phyloP scores from a whole-genome alignment of 2,888 invertebrate species.

The Drosophila kokeensis region DNA sequence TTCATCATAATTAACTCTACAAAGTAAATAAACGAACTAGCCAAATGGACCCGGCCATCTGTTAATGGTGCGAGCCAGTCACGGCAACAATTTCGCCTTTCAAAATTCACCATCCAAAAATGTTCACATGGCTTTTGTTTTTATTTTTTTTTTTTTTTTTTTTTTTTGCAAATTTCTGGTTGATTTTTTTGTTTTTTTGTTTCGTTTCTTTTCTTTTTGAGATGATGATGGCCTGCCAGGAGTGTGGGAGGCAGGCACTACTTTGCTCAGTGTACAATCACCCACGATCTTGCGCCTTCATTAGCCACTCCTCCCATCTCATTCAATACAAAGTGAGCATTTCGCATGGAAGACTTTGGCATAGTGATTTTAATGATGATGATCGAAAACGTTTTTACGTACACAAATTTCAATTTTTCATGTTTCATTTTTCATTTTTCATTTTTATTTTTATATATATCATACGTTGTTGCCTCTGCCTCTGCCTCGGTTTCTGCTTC shows the following conservation, averaged over 20 bases:
- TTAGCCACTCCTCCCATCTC: conserved; percentile 31
- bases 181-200: conserved; percentile 1
- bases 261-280: conserved; percentile 54
- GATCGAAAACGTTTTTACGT: conserved; percentile 50
- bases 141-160: conserved; percentile 19
- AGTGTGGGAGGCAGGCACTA: conserved; percentile 18
- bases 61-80: conserved; percentile 52
- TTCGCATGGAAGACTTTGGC: conserved; percentile 24
- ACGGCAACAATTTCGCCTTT: conserved; percentile 50
- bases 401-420: conserved; percentile 48
- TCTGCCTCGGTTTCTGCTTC: neutral
- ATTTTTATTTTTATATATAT: conserved; percentile 66
- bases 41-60: conserved; percentile 73
- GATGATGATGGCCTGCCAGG: conserved; percentile 15
- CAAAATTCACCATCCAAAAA: conserved; percentile 26
- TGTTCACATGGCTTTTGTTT: conserved; percentile 47
- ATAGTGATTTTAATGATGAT: conserved; percentile 30
- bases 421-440: conserved; percentile 59
- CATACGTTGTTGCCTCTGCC: conserved; percentile 20
- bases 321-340: conserved; percentile 16
- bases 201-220: neutral
- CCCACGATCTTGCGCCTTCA: conserved; percentile 40
- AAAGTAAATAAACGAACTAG: conserved; percentile 75
- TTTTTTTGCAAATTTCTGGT: conserved; percentile 18
- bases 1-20: conserved; percentile 78